phyloP scores from a whole-genome alignment of 2,113 vertebrate genomes.

The Nerophis lumbriciformis region DNA sequence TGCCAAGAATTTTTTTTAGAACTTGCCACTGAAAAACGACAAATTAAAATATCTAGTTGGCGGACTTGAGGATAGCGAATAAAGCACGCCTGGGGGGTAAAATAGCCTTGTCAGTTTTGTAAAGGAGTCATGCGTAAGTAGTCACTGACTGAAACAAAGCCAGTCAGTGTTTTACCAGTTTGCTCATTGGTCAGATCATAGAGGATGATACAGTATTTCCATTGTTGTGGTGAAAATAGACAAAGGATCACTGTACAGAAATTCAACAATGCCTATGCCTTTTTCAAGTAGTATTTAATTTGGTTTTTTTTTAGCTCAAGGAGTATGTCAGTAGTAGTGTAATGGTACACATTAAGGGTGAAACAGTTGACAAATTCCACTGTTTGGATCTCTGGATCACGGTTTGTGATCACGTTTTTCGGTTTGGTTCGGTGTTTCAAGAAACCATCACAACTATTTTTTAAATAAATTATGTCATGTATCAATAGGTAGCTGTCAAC shows the following conservation, averaged over 20 bases:
- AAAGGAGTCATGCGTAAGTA: neutral
- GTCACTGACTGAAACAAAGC: neutral
- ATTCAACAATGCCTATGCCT: neutral
- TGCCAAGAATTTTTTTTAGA: neutral
- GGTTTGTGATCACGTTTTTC: too few relatives aligned
- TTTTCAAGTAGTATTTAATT: neutral
- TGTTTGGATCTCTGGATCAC: too few relatives aligned
- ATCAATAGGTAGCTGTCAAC: too few relatives aligned
- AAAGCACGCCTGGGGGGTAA: conserved; percentile 10
- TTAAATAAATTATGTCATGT: too few relatives aligned
- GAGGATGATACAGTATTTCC: conserved; percentile 1
- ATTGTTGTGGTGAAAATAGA: neutral
- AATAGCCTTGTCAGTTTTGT: conserved; percentile 9
- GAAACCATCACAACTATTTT: too few relatives aligned
- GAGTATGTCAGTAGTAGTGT: too few relatives aligned
- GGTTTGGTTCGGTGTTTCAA: too few relatives aligned
- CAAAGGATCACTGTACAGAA: neutral
- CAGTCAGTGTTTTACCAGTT: neutral
- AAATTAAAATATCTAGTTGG: conserved; percentile 2
- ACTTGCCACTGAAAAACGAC: neutral
- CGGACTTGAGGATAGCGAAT: conserved; percentile 1
- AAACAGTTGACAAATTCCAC: too few relatives aligned
- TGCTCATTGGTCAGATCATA: neutral
- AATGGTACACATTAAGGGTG: too few relatives aligned
- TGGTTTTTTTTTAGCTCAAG: neutral